These are phyloP conservation scores for Samia ricini DNA, from an alignment of 1,140 invertebrate genomes.

Conservation along the genomic window DNA sequence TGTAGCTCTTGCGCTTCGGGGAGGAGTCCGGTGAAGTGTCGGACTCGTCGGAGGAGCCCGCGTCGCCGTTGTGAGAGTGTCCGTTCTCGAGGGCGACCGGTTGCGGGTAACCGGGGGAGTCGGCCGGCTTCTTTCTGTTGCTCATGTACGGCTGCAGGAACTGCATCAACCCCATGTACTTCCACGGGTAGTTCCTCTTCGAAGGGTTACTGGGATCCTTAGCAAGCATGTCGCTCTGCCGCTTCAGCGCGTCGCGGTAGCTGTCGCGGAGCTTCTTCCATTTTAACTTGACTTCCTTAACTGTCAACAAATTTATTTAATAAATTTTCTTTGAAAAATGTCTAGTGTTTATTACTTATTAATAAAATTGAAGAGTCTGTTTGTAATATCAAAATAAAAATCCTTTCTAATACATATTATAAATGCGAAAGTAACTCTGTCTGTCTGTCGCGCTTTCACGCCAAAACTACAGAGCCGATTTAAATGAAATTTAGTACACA, in stretches of 20 bases:
- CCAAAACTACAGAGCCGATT: too few species aligned
- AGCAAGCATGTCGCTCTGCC: slow-evolving; percentile 60
- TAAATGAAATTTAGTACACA: too few species aligned
- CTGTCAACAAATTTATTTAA: slow-evolving; percentile 33
- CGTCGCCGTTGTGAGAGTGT: slow-evolving; percentile 34
- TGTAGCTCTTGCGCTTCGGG: slow-evolving; percentile 38
- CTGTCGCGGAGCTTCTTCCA: slow-evolving; percentile 73
- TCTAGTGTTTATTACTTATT: not conserved
- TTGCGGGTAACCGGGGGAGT: slow-evolving; percentile 9
- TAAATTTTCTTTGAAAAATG: not conserved
- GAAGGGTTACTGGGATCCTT: slow-evolving; percentile 40
- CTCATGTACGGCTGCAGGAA: slow-evolving; percentile 72
- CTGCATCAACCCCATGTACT: slow-evolving; percentile 66
- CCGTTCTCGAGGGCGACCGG: slow-evolving; percentile 20
- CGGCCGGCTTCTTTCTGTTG: slow-evolving; percentile 48
- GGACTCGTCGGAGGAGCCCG: slow-evolving; percentile 38
- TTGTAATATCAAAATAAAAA: too few species aligned
- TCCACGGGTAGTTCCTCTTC: slow-evolving; percentile 63
- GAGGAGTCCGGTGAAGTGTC: slow-evolving; percentile 38
- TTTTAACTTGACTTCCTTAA: slow-evolving; percentile 71
- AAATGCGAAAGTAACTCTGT: too few species aligned
- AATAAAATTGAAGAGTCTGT: too few species aligned
- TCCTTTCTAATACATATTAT: too few species aligned
- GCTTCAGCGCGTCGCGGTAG: slow-evolving; percentile 68
- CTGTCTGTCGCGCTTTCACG: too few species aligned